Evolutionary conservation across 2,797 vertebrate species (phyloP), one percentile per base, ranked within the genome.

Genomic region (Ctenosaura bakeri): DNA sequence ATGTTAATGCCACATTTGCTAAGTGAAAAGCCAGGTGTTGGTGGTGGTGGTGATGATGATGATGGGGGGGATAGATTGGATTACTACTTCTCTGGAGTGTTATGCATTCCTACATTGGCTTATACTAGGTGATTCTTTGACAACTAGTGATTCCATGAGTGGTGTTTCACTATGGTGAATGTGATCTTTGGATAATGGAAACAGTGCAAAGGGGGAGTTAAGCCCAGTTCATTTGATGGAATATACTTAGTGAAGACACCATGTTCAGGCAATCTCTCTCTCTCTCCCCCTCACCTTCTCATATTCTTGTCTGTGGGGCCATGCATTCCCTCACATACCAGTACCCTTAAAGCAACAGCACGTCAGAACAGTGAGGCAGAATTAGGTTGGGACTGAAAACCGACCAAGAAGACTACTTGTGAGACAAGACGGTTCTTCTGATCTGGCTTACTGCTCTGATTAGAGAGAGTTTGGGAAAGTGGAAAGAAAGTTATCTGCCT

Each of bases 401-500:
- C 20, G 24, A 38, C 35, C 14, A 76, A 22, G 20, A 22, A 38
- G 69, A 86, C n/a, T 24, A 56, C 22, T 56, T 79, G 71, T 38
- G n/a, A 59, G 66, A 73, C 46, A 52, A 71, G 29, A 1, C 66
- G 14, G 52, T 71, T 71, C 29, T 64, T 26, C 64, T 66, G 7
- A 26, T 66, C 64, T 14, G 46, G 10, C 12, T 12, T 29, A 90
- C 90, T 93, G 54, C 89, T 95, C 91, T 82, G 92, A 91, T 92
- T 95, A 95, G 93, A 86, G 83, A 93, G 93, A 95, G 91, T 90
- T 95, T 96, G 94, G 93, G 96, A 90, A 94, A 96, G 94, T 32
- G 91, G 90, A 90, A 96, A 95, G 95, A 97, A 97, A 97, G 95
- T 96, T 95, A 96, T 96, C 96, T 96, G 96, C 96, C 96, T 96